Percentiles rank a stretch among this genome's conserved stretches.
Evolutionary conservation across 1,140 invertebrate species (phyloP).

Genomic region (Ericerus pela): DNA sequence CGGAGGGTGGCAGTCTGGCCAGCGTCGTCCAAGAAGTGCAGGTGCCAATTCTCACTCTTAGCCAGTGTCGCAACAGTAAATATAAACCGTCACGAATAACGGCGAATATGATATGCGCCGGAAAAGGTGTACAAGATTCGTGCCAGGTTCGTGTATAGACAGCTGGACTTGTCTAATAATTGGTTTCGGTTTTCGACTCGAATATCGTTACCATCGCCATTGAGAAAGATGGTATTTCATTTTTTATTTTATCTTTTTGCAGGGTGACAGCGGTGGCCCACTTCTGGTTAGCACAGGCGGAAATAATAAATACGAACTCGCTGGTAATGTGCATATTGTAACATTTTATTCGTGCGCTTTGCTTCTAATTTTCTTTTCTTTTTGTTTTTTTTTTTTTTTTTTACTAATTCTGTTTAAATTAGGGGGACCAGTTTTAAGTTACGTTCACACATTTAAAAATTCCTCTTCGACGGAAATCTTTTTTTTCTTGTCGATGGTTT

Average conservation of each 20-base stretch:
- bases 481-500: too few relatives aligned
- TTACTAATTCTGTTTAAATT: too few relatives aligned
- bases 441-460: too few relatives aligned
- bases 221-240: neutral
- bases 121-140: constrained; percentile 59
- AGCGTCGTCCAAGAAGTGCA: constrained; percentile 64
- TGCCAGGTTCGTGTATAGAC: constrained; percentile 38
- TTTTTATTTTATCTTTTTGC: constrained; percentile 17
- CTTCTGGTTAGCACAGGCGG: constrained; percentile 47
- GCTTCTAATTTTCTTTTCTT: too few relatives aligned
- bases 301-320: constrained; percentile 52
- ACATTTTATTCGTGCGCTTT: too few relatives aligned
- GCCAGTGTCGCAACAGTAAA: constrained; percentile 63
- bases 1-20: constrained; percentile 63
- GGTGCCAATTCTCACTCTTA: constrained; percentile 62
- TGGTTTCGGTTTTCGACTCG: neutral
- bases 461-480: too few relatives aligned
- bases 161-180: neutral
- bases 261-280: constrained; percentile 71
- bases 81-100: constrained; percentile 65
- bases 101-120: constrained; percentile 62
- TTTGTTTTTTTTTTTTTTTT: too few relatives aligned
- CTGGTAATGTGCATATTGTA: too few relatives aligned
- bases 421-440: too few relatives aligned
- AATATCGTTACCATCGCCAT: neutral